phyloP scores from a whole-genome alignment of 2,113 vertebrate genomes.

The Myotis yumanensis region DNA sequence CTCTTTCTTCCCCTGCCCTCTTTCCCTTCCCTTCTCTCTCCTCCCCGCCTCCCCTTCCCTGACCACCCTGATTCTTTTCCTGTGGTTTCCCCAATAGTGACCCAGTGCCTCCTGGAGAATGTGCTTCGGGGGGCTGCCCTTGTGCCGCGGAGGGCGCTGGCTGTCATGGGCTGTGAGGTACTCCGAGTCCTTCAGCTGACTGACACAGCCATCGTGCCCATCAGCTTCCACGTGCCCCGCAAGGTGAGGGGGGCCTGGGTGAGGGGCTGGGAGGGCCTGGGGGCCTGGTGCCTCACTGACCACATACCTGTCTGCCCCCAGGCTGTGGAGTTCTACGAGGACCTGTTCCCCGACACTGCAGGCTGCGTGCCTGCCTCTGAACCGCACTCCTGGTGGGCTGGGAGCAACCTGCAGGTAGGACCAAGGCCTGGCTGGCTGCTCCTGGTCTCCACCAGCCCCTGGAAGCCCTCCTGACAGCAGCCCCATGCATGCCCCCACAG shows the following conservation, averaged over 20 bases:
- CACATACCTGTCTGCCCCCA: conserved; percentile 52
- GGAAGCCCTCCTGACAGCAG: not conserved
- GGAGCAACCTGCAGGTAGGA: conserved; percentile 91
- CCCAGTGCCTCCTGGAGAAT: conserved; percentile 89
- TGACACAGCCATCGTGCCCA: conserved; percentile 87
- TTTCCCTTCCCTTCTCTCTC: not conserved
- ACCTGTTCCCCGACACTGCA: conserved; percentile 91
- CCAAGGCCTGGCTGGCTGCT: not conserved
- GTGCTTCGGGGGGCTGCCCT: conserved; percentile 85
- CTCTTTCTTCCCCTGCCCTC: not conserved
- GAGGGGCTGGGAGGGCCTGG: not conserved
- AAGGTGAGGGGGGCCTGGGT: conserved; percentile 85
- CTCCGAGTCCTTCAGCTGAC: conserved; percentile 93
- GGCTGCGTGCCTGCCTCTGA: conserved; percentile 85
- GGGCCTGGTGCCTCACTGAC: not conserved
- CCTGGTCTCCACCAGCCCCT: rapidly evolving
- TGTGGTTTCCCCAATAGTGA: conserved; percentile 83
- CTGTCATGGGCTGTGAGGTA: conserved; percentile 93
- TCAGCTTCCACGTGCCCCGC: conserved; percentile 94
- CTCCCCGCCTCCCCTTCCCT: rapidly evolving
- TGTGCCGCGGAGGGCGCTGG: conserved; percentile 89
- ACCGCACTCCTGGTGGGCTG: conserved; percentile 92
- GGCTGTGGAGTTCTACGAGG: conserved; percentile 92
- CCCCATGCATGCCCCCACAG: too few species aligned
- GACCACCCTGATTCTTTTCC: not conserved